phyloP scores from a whole-genome alignment of 1,140 invertebrate genomes.

The Apis dorsata region DNA sequence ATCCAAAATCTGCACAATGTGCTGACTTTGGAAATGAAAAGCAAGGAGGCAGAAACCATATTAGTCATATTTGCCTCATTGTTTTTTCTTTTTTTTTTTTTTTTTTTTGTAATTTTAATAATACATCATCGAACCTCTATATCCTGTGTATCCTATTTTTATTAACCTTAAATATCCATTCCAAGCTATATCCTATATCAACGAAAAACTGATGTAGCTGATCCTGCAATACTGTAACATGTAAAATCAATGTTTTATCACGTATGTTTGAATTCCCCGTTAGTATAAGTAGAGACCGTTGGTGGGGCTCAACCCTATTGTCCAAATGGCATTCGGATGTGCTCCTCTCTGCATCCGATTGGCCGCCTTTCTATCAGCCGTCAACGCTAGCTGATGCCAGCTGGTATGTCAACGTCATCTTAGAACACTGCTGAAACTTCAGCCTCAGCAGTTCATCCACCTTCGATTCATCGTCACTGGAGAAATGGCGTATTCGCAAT shows the following conservation, averaged over 20 bases:
- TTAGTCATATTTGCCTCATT: slow-evolving; percentile 53
- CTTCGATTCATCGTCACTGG: slow-evolving; percentile 38
- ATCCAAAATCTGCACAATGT: slow-evolving; percentile 62
- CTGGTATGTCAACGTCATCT: slow-evolving; percentile 59
- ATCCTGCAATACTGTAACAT: slow-evolving; percentile 67
- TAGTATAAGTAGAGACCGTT: slow-evolving; percentile 81
- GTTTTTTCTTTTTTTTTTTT: slow-evolving; percentile 49
- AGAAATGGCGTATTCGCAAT: slow-evolving; percentile 18
- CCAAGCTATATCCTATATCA: slow-evolving; percentile 57
- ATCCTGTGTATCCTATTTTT: slow-evolving; percentile 48
- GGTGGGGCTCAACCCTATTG: slow-evolving; percentile 79
- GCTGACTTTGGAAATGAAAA: slow-evolving; percentile 63
- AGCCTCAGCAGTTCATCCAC: slow-evolving; percentile 52
- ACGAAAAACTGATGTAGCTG: slow-evolving; percentile 70
- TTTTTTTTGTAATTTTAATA: slow-evolving; percentile 46
- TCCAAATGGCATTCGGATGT: slow-evolving; percentile 80
- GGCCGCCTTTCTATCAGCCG: slow-evolving; percentile 77
- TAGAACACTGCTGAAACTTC: slow-evolving; percentile 61
- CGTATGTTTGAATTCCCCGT: slow-evolving; percentile 80
- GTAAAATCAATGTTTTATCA: slow-evolving; percentile 74
- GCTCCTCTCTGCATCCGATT: slow-evolving; percentile 77
- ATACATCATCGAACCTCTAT: slow-evolving; percentile 52
- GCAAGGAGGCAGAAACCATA: slow-evolving; percentile 62
- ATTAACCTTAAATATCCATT: slow-evolving; percentile 42
- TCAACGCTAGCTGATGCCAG: slow-evolving; percentile 67